Evolutionary conservation across 2,113 vertebrate genomes (phyloP).

Genomic region (Falco punctatus): DNA sequence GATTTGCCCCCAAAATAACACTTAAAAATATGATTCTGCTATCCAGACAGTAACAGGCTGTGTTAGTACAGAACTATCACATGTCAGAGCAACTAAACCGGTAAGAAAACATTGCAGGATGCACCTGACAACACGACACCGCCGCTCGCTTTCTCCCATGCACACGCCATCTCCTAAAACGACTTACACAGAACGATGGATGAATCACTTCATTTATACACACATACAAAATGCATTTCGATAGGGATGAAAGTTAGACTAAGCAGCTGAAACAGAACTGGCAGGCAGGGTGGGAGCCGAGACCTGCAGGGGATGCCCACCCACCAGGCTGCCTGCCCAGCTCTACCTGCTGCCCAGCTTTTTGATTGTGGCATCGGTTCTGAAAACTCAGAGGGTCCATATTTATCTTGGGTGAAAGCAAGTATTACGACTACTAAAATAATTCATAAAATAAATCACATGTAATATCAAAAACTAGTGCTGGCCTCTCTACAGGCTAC

Average conservation of each 20-base stretch:
- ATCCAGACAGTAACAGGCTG: not conserved
- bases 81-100: not conserved
- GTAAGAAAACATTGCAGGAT: not conserved
- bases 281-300: not conserved
- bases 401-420: not conserved
- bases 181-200: not conserved
- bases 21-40: not conserved
- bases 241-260: not conserved
- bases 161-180: not conserved
- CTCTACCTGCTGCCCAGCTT: not conserved
- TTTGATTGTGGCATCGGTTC: not conserved
- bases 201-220: not conserved
- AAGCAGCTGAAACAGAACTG: not conserved
- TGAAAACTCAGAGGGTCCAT: not conserved
- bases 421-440: not conserved
- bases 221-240: not conserved
- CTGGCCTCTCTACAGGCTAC: not conserved
- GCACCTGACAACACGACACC: not conserved
- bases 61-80: not conserved
- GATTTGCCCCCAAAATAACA: conserved; percentile 44
- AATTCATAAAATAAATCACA: not conserved
- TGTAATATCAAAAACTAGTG: not conserved
- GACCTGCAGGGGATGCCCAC: not conserved
- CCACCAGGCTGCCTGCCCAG: accelerated
- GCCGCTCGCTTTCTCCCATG: accelerated